Conservation (phyloP, 1,140 invertebrate species). For the Heliconius nattereri region DNA sequence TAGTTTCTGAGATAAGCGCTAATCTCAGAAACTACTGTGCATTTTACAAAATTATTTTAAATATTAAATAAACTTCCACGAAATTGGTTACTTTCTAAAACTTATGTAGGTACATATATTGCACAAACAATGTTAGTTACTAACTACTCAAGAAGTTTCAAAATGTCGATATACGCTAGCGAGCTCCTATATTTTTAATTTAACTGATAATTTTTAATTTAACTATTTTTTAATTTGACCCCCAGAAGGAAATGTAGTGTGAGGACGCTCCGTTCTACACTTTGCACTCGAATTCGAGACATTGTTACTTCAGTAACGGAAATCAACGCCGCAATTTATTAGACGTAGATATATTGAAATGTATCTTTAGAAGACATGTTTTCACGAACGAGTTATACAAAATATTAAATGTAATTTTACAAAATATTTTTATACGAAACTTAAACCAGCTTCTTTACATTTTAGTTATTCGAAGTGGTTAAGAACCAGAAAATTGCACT, state of each 20-base stretch:
- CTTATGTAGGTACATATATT: background rate
- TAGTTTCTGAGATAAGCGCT: no score
- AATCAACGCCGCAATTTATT: no score
- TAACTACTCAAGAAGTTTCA: background rate
- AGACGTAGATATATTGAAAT: no score
- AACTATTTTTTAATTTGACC: no score
- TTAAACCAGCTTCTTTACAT: background rate
- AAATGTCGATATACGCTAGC: background rate
- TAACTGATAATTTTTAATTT: no score
- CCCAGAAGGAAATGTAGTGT: no score
- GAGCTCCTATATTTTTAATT: background rate
- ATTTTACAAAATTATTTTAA: background rate
- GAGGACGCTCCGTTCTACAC: no score
- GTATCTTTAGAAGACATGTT: no score
- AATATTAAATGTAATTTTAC: background rate
- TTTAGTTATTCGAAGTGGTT: background rate
- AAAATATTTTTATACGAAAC: background rate
- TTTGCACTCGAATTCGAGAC: no score
- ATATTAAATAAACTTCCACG: background rate
- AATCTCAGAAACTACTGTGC: background rate
- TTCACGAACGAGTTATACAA: background rate
- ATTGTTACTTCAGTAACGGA: no score
- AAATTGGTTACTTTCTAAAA: background rate
- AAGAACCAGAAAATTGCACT: conserved; percentile 12
- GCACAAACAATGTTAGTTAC: background rate